These are phyloP conservation scores for Tragopan temminckii DNA, from an alignment of 2,797 vertebrate species.

Conservation along the genomic window DNA sequence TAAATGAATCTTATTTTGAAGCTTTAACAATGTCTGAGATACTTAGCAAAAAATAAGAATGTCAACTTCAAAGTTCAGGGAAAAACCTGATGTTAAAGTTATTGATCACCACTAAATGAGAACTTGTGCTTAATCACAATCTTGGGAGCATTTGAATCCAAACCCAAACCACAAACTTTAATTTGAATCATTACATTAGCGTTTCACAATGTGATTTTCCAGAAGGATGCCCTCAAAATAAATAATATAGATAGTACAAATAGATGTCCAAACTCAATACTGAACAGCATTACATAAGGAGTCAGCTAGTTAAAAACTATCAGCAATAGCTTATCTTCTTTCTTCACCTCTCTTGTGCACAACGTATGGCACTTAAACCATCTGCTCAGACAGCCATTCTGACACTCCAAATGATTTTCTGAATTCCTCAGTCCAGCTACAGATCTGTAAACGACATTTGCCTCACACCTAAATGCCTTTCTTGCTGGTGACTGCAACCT, in stretches of 20 bases:
- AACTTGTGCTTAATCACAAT: neutral
- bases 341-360: neutral
- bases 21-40: neutral
- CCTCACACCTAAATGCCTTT: neutral
- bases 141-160: neutral
- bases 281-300: neutral
- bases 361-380: neutral
- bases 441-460: constrained; percentile 4
- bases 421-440: neutral
- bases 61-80: neutral
- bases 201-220: constrained; percentile 29
- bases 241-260: neutral
- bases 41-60: neutral
- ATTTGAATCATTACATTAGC: neutral
- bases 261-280: neutral
- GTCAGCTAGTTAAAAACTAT: neutral
- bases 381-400: constrained; percentile 26
- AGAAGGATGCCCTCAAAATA: neutral
- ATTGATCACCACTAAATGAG: neutral
- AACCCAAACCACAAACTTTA: neutral
- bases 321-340: neutral
- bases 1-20: neutral
- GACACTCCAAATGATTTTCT: neutral
- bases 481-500: constrained; percentile 22
- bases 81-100: neutral